Conservation (phyloP, 2,113 vertebrate species). For the Pterocles burchelli region DNA sequence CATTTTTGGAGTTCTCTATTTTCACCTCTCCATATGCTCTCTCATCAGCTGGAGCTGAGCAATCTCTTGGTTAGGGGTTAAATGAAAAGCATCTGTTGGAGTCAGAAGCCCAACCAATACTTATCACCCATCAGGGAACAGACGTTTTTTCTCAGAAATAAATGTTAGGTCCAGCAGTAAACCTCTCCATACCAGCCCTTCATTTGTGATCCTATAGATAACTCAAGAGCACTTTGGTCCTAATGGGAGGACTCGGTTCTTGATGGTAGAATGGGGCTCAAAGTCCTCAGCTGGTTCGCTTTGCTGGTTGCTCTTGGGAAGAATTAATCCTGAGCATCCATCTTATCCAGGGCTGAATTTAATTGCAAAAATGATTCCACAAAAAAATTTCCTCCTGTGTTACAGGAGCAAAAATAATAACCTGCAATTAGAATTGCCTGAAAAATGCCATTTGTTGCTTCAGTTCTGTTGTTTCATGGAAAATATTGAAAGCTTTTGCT, state of each 20-base stretch:
- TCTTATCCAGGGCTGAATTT: background rate
- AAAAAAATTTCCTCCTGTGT: background rate
- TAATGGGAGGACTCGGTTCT: background rate
- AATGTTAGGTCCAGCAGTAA: background rate
- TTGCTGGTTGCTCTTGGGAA: background rate
- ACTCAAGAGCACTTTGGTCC: background rate
- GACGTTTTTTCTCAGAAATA: background rate
- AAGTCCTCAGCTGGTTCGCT: background rate
- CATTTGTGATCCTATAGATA: background rate
- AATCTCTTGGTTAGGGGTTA: background rate
- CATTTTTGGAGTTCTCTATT: background rate
- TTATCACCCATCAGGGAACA: background rate
- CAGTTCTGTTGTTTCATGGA: background rate
- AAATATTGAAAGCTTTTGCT: background rate
- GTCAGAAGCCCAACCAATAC: background rate
- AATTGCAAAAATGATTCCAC: background rate
- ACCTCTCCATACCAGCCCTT: background rate
- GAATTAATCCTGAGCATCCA: accelerated
- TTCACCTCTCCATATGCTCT: background rate
- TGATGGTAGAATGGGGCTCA: background rate
- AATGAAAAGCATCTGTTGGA: background rate
- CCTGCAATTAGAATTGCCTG: background rate
- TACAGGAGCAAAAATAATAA: background rate
- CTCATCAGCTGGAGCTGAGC: background rate
- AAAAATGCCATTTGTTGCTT: background rate